phyloP scores from a whole-genome alignment of 2,888 invertebrate species.

The Aporophyla lueneburgensis region DNA sequence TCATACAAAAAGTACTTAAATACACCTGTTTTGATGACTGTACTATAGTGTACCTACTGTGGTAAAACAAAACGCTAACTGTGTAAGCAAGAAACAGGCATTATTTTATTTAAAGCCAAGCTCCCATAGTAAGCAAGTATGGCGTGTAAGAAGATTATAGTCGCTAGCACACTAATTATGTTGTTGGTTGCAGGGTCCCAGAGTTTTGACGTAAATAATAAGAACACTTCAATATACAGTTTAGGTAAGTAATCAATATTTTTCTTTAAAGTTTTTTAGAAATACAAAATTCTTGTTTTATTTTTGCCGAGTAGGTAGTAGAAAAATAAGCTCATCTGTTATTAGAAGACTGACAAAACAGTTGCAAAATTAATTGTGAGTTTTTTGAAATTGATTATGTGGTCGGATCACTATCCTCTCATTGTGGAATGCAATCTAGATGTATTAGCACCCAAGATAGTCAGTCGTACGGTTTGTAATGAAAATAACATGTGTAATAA shows the following conservation, averaged over 20 bases:
- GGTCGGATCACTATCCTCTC: too few species aligned
- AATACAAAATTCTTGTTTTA: neutral
- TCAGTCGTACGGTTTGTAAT: too few species aligned
- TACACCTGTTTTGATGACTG: slow-evolving; percentile 15
- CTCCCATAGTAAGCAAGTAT: slow-evolving; percentile 23
- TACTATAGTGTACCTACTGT: slow-evolving; percentile 15
- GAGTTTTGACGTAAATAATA: slow-evolving; percentile 65
- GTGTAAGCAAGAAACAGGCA: slow-evolving; percentile 8
- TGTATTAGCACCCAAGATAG: too few species aligned
- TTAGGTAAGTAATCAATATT: slow-evolving; percentile 68
- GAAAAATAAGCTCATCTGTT: neutral
- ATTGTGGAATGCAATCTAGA: too few species aligned
- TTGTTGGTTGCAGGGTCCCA: slow-evolving; percentile 69
- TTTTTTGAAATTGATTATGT: too few species aligned
- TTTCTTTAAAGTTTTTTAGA: neutral
- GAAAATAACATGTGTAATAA: too few species aligned
- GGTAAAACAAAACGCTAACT: neutral
- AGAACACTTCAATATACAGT: slow-evolving; percentile 63
- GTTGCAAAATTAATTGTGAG: neutral
- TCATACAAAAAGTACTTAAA: neutral
- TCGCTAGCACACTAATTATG: slow-evolving; percentile 1
- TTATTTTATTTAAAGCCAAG: slow-evolving; percentile 8
- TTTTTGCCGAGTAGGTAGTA: neutral
- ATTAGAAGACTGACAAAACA: neutral
- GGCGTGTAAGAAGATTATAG: slow-evolving; percentile 7